Evolutionary conservation across 2,797 vertebrate species (phyloP).

Genomic region (Oophaga sylvatica): DNA sequence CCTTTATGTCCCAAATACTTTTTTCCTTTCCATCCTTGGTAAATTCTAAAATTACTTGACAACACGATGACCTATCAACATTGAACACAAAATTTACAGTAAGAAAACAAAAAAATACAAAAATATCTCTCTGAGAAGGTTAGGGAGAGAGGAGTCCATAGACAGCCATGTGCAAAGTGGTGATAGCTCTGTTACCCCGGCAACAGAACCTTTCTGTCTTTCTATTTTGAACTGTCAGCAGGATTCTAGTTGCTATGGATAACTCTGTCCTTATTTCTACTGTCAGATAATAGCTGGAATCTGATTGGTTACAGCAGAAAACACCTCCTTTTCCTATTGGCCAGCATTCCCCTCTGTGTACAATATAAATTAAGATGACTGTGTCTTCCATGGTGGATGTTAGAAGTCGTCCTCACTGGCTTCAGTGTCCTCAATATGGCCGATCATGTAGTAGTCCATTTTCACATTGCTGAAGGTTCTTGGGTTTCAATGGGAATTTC

Average conservation of each 20-base stretch:
- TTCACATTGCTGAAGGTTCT: not conserved
- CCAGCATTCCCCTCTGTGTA: not conserved
- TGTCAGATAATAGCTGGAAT: not conserved
- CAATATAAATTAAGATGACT: not conserved
- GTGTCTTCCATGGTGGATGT: not conserved
- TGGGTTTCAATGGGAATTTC: not conserved
- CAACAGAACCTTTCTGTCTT: not conserved
- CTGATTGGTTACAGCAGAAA: not conserved
- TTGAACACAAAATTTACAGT: not conserved
- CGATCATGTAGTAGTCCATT: not conserved
- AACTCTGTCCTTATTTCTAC: not conserved
- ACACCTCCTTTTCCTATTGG: not conserved
- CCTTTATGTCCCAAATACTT: too few relatives aligned
- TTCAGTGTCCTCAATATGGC: not conserved
- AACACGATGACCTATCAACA: too few relatives aligned
- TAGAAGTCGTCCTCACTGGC: not conserved
- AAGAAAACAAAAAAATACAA: not conserved
- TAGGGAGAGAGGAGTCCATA: not conserved
- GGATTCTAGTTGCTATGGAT: not conserved
- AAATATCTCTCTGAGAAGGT: not conserved
- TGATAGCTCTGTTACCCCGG: not conserved
- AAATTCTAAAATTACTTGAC: too few relatives aligned
- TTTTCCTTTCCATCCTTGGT: too few relatives aligned
- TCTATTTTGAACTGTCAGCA: not conserved
- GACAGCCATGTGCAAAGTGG: not conserved